phyloP scores from a whole-genome alignment of 2,113 vertebrate genomes.

The Coptodon rendalli region DNA sequence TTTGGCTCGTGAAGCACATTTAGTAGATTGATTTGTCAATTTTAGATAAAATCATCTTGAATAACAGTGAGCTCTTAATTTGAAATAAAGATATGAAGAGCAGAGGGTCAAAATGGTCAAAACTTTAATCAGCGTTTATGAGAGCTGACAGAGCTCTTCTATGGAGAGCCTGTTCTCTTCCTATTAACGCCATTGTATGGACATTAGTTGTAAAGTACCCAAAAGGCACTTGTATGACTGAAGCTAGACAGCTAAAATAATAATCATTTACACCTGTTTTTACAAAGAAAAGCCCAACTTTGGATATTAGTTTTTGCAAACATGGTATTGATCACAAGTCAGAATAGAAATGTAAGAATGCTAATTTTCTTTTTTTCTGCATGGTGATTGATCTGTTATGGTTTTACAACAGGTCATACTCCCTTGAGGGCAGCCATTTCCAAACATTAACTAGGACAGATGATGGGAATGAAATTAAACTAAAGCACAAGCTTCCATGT shows the following conservation, averaged over 20 bases:
- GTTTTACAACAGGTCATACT: neutral
- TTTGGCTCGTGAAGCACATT: neutral
- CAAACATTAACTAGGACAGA: neutral
- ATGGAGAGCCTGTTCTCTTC: neutral
- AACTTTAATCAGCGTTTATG: neutral
- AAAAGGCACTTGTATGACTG: neutral
- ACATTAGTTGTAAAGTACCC: neutral
- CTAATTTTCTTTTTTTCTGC: neutral
- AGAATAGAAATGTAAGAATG: neutral
- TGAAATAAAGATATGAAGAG: neutral
- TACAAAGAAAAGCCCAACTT: neutral
- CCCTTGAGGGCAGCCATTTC: neutral
- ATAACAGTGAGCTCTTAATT: neutral
- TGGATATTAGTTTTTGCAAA: neutral
- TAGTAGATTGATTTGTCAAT: neutral
- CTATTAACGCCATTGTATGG: neutral
- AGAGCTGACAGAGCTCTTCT: neutral
- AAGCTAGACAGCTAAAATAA: neutral
- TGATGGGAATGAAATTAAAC: neutral
- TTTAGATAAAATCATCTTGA: neutral
- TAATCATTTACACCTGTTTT: neutral
- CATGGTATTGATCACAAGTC: neutral
- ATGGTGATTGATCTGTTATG: neutral
- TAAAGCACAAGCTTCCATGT: neutral
- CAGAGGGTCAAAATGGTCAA: neutral